Percentiles rank a stretch among this genome's conserved stretches.
Conservation (phyloP, 2,113 vertebrate genomes). For the Xenus cinereus region DNA sequence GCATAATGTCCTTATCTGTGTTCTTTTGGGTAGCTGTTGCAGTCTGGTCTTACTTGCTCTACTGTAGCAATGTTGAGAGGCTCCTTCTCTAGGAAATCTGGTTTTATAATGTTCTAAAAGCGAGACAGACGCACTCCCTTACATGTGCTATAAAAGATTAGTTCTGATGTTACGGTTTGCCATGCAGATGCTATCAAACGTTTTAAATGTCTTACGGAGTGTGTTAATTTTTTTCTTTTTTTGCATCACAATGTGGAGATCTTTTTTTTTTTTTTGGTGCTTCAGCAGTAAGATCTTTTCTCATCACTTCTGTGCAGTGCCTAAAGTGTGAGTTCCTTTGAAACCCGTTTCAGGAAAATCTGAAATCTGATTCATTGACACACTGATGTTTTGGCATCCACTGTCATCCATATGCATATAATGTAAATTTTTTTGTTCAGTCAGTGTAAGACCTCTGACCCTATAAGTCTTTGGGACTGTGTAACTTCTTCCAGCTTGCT, state of each 20-base stretch:
- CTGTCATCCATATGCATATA: background rate
- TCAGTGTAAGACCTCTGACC: background rate
- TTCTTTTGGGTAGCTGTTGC: background rate
- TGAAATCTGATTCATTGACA: background rate
- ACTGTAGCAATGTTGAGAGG: background rate
- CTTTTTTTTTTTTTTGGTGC: background rate
- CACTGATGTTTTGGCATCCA: background rate
- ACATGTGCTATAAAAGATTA: background rate
- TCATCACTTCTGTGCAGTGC: background rate
- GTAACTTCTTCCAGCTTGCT: background rate
- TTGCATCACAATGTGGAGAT: background rate
- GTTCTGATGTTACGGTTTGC: background rate
- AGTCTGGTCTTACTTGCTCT: background rate
- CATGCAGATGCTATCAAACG: rapidly evolving
- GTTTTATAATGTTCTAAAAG: background rate
- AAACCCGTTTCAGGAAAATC: background rate
- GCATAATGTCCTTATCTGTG: background rate
- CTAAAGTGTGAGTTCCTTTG: background rate
- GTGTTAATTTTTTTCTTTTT: background rate
- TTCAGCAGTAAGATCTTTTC: background rate
- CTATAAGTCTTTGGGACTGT: background rate
- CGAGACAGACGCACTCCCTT: background rate
- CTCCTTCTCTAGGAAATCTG: background rate
- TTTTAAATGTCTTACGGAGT: background rate
- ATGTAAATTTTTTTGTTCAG: background rate